Percentiles rank a stretch among this genome's conserved stretches.
These are phyloP conservation scores for Capromys pilorides DNA, from an alignment of 2,797 vertebrate genomes.

Conservation along the genomic window DNA sequence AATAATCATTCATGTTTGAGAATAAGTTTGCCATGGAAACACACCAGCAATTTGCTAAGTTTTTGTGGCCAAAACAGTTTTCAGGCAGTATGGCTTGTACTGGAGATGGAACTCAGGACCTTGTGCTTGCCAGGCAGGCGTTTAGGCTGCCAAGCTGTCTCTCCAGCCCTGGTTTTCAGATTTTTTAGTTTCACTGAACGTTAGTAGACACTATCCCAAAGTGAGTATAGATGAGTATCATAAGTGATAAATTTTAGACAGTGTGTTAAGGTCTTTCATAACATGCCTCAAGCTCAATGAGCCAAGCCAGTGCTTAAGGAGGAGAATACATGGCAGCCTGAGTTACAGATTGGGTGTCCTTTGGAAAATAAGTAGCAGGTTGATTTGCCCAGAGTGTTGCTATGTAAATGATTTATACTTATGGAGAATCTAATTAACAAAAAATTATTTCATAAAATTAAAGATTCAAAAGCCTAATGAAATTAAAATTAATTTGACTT, in stretches of 20 bases:
- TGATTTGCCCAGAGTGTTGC: not conserved
- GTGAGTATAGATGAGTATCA: not conserved
- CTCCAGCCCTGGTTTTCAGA: too few relatives aligned
- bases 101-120: too few relatives aligned
- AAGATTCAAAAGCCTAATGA: not conserved
- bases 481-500: conserved; percentile 54
- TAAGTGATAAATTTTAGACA: conserved; percentile 3
- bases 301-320: not conserved
- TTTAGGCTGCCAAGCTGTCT: too few relatives aligned
- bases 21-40: not conserved
- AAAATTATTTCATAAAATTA: conserved; percentile 11
- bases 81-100: too few relatives aligned
- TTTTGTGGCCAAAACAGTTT: not conserved
- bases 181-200: not conserved
- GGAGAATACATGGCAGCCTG: not conserved
- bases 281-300: not conserved
- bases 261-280: not conserved
- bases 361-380: not conserved
- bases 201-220: not conserved
- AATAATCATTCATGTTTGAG: not conserved
- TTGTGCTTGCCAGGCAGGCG: too few relatives aligned
- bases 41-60: not conserved
- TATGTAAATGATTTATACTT: not conserved
- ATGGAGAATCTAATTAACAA: conserved; percentile 24
- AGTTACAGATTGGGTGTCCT: not conserved